Base-by-base conservation (phyloP, 2,797 vertebrate species). In the Gymnodraco acuticeps region DNA sequence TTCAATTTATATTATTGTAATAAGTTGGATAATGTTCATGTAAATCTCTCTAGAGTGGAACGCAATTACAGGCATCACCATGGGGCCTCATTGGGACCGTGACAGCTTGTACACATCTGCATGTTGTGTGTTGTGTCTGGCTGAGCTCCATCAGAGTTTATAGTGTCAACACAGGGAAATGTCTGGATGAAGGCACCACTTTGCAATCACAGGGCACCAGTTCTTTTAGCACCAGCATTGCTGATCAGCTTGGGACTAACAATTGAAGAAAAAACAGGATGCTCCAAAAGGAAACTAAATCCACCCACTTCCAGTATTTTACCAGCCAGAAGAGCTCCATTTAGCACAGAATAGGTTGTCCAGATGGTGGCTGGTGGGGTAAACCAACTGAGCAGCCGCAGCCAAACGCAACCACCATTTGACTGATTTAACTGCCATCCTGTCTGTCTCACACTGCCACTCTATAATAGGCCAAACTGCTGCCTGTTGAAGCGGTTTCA, bases 131-230 rank as follows among this genome's bases (percentile, higher is more conserved):
- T 84, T 88, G 80, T 78, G 80, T 92, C 86, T 89, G 64, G 61
- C 16, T 0, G 33, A 74, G 64, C 59, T 72, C 64, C 47, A 77
- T 45, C 45, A 54, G 31, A 73, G 83, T 81, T 81, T 91, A 83
- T 78, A 74, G 74, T 88, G 84, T 90, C 87, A 90, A 90, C 85
- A 89, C 61, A 51, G 64, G 77, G 73, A 91, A 91, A 89, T 84
- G 86, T 91, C 91, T 86, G 75, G 61, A 78, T 91, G 75, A 91
- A 91, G 85, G 87, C 91, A 88, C 63, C 65, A 23, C 64, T 86
- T 91, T 85, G 84, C 87, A 42, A 60, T 65, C 47, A n/a, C 27
- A 23, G 68, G 75, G 20, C 69, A 51, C 47, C 56, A 66, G 71
- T 77, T 55, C 70, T 88, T 82, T 80, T 77, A 85, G 66, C 75